Evolutionary conservation across 2,888 invertebrate species (phyloP).

Genomic region (Calephelis perditalis): DNA sequence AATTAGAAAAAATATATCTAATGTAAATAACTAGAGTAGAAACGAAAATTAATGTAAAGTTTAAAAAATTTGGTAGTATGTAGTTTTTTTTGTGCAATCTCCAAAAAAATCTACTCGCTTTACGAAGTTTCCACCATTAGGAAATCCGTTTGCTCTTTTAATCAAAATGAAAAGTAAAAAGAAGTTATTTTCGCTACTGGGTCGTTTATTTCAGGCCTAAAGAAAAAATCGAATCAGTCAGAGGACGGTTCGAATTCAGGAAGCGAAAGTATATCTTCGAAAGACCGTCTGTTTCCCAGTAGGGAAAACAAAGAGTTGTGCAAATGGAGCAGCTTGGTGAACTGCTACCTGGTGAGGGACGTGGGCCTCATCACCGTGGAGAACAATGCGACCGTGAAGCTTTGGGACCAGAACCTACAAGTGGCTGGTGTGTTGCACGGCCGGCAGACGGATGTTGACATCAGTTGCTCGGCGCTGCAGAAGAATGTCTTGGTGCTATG

Average conservation of each 20-base stretch:
- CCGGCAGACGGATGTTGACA: conserved; percentile 47
- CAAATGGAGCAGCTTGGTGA: conserved; percentile 40
- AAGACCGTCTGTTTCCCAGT: conserved; percentile 35
- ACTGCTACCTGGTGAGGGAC: conserved; percentile 1
- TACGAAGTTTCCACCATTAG: no score
- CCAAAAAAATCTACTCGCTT: no score
- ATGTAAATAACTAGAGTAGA: no score
- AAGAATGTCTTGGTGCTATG: conserved; percentile 59
- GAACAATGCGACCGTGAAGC: conserved; percentile 5
- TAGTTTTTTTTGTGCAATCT: no score
- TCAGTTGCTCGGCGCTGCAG: conserved; percentile 53
- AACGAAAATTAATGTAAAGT: no score
- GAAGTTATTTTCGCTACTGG: no score
- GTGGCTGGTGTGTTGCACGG: conserved; percentile 50
- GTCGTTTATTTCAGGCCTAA: conserved; percentile 31
- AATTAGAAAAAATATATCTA: no score
- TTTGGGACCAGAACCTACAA: conserved; percentile 51
- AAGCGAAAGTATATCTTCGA: conserved; percentile 7
- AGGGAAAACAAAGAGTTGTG: conserved; percentile 44
- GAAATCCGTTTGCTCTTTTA: no score
- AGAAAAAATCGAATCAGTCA: conserved; percentile 37
- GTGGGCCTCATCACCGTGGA: not conserved
- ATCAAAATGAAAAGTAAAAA: no score
- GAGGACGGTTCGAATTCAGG: conserved; percentile 11
- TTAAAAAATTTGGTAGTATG: not conserved